These are phyloP conservation scores for Drosophila sordidapex DNA, from an alignment of 2,888 invertebrate genomes.

Conservation along the genomic window DNA sequence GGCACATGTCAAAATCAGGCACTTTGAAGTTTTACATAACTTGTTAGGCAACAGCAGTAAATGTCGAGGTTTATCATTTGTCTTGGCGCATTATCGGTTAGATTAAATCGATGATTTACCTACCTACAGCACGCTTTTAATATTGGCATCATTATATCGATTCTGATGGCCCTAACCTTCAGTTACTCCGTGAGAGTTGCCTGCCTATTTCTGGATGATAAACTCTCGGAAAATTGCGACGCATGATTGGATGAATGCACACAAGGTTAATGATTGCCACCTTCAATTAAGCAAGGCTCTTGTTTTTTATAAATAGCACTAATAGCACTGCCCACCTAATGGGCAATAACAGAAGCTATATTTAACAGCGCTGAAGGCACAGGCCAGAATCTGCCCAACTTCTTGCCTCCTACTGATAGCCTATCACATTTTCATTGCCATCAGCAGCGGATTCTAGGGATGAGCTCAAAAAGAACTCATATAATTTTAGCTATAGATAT, in stretches of 20 bases:
- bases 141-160: conserved; percentile 23
- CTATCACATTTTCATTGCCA: conserved; percentile 32
- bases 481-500: conserved; percentile 2
- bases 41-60: neutral
- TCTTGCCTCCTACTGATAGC: conserved; percentile 1
- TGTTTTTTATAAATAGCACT: conserved; percentile 21
- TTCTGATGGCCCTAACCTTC: conserved; percentile 30
- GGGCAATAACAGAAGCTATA: conserved; percentile 25
- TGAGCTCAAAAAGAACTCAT: neutral
- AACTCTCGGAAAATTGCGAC: conserved; percentile 18
- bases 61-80: neutral
- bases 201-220: conserved; percentile 38
- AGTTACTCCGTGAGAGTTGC: neutral
- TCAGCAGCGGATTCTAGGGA: conserved; percentile 8
- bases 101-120: neutral
- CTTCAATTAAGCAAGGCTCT: conserved; percentile 37
- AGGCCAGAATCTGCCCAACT: neutral
- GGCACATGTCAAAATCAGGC: conserved; percentile 5
- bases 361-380: conserved; percentile 17
- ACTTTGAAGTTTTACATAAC: conserved; percentile 5
- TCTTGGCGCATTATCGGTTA: neutral
- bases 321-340: conserved; percentile 6
- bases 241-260: conserved; percentile 55
- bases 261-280: conserved; percentile 51
- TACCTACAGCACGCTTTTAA: neutral